Evolutionary conservation across 2,797 vertebrate species (phyloP).

Genomic region (Halcyon chelicuti): DNA sequence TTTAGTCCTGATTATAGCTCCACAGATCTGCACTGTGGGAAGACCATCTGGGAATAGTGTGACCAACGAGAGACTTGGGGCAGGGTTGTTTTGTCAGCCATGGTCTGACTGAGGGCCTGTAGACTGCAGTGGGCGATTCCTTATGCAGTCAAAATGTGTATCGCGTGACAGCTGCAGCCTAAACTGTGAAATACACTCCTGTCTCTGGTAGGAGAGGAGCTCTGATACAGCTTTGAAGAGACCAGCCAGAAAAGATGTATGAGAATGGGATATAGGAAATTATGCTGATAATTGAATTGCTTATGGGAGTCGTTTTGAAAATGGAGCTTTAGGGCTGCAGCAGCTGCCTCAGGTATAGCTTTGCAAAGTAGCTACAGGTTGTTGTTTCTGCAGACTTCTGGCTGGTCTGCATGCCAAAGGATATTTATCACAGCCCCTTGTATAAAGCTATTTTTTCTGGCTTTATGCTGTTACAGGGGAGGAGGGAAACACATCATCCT

Average conservation of each 20-base stretch:
- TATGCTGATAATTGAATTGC: neutral
- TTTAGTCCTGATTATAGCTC: neutral
- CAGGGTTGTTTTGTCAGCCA: neutral
- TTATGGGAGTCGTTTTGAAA: neutral
- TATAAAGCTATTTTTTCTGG: neutral
- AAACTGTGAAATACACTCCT: neutral
- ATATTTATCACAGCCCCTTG: neutral
- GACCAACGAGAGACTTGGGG: neutral
- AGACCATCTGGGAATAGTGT: neutral
- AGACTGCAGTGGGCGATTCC: neutral
- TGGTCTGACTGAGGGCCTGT: neutral
- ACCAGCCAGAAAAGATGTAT: neutral
- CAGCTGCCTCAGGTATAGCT: neutral
- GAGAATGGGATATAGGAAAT: neutral
- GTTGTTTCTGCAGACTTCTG: neutral
- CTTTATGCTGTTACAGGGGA: neutral
- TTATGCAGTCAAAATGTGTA: neutral
- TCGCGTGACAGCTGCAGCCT: rapidly evolving
- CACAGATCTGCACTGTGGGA: neutral
- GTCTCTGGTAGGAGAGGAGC: neutral
- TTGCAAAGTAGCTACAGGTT: neutral
- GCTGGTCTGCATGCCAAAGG: neutral
- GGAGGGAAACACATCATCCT: neutral
- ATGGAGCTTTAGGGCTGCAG: neutral
- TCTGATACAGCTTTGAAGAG: neutral